Evolutionary conservation across 2,797 vertebrate genomes (phyloP), one percentile per base, ranked within the genome.

Genomic region (Enteromius fasciolatus): DNA sequence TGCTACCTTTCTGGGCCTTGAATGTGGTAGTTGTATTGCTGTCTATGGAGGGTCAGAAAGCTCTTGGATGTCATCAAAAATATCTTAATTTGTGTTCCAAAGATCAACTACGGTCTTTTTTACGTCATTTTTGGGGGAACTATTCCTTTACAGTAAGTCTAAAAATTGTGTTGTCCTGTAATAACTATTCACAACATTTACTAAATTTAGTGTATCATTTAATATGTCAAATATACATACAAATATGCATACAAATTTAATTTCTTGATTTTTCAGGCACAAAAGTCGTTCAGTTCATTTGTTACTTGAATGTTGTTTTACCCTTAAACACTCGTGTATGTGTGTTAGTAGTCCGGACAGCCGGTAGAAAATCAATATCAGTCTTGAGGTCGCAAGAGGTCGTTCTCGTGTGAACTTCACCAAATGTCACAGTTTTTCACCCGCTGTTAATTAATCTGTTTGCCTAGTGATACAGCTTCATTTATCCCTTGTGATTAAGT

Each of bases 401-500:
- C 50, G 36, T 66, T 93, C 91, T 92, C 91, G 85, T 90, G 90
- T 91, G 91, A 92, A 93, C 89, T 82, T 87, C 76, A 86, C 86
- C 87, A 84, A 86, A 84, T 73, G 81, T 89, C 90, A 89, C 84
- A 52, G 81, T 89, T 87, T 84, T 84, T 90, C 88, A 91, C 50
- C 54, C 78, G 87, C 86, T 87, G 85, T 84, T 87, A 88, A 89
- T 89, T 90, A 89, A 90, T 93, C 90, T 94, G 94, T 94, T 94
- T 90, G 91, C 87, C 83, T 79, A 76, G 93, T 90, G 87, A 88
- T 83, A 89, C 76, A 69, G 57, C 82, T 90, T 84, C 39, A 79
- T 91, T 87, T 92, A 93, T 93, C 92, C 90, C 91, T 87, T 90
- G 87, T 90, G 90, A 93, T 93, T 95, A 94, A 94, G 92, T 89